phyloP scores from a whole-genome alignment of 1,140 invertebrate genomes.

The Micrasema minimum region DNA sequence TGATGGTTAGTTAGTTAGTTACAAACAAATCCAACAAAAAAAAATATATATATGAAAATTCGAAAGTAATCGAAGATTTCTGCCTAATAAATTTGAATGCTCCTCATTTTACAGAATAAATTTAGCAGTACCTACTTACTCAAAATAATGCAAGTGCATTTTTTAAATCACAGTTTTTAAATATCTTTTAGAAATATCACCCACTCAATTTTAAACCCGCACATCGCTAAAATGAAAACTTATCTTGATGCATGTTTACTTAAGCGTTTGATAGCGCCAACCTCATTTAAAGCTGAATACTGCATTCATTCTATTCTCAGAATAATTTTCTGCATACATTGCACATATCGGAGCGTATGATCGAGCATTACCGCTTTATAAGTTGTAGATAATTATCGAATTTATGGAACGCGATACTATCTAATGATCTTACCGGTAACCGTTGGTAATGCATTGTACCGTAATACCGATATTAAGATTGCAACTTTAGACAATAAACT shows the following conservation, averaged over 20 bases:
- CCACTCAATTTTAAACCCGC: neutral
- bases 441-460: constrained; percentile 1
- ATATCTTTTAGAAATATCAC: neutral
- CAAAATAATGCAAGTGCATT: neutral
- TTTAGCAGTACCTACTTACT: neutral
- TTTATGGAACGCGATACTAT: constrained; percentile 3
- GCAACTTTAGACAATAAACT: neutral
- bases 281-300: constrained; percentile 2
- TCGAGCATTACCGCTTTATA: neutral
- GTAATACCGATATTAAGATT: neutral
- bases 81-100: no score
- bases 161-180: neutral
- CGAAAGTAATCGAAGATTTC: no score
- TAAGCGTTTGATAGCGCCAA: neutral
- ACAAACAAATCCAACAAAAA: no score
- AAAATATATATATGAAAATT: no score
- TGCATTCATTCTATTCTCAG: constrained; percentile 11
- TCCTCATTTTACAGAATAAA: neutral
- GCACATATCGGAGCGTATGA: constrained; percentile 7
- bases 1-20: no score
- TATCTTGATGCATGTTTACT: constrained; percentile 5
- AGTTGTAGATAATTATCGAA: constrained; percentile 14
- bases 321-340: constrained; percentile 18
- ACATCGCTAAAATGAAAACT: neutral
- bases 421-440: neutral